Base-by-base conservation (phyloP, 2,888 invertebrate species). In the Drosophila austrosaltans region DNA sequence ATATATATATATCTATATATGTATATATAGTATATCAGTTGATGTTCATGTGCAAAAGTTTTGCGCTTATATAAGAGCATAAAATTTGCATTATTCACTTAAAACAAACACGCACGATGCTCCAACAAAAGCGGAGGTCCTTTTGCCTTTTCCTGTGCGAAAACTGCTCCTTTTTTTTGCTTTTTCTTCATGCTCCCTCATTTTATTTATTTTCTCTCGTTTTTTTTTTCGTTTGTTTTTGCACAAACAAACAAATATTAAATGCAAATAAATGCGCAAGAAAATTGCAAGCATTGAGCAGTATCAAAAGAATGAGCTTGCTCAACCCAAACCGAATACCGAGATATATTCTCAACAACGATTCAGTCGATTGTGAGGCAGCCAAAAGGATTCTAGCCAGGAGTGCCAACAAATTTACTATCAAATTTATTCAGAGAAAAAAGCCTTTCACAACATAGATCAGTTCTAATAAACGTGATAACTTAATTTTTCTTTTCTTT, bases 21-120 rank as follows among this genome's bases (percentile, higher is more conserved):
- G 12, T 57, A 39, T 25, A 16, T 48, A 56, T 36, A 36, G 36
- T 36, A 36, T 58, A 61, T 63, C 59, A 53, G 59, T 81, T 76
- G 77, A 83, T 83, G 79, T 89, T 89, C 80, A 89, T 89, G 85
- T 87, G 87, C 75, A 89, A 89, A 85, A 85, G 78, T 87, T 86
- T 85, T 87, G 72, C 75, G 83, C 78, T 85, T 89, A 78, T 85
- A 81, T 79, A 80, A 84, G 75, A 80, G 85, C 89, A 86, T 86
- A 84, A 86, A 86, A 86, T 86, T 86, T 86, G 85, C 85, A 86
- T 86, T 89, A 84, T 84, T 84, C 89, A 84, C 88, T 84, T 84
- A 84, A 88, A 88, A 88, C 88, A 84, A 84, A 84, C 86, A 87
- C 70, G 63, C 53, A 56, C 63, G 73, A 67, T 54, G 66, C 70